Evolutionary conservation across 2,113 vertebrate genomes (phyloP).

Genomic region (Labrus mixtus): DNA sequence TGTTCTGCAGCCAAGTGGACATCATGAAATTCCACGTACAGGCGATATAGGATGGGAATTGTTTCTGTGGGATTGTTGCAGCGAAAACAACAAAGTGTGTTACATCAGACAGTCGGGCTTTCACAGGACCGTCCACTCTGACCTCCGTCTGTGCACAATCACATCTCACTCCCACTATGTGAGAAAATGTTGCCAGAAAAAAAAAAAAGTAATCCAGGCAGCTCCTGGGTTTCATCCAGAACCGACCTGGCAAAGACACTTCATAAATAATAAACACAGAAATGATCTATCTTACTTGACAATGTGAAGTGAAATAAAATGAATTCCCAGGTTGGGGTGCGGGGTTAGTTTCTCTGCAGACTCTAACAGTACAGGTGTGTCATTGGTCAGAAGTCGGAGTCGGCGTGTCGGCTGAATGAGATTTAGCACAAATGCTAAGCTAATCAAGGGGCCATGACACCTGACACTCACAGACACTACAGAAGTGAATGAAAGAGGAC

Average conservation of each 20-base stretch:
- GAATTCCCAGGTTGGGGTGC: too few relatives aligned
- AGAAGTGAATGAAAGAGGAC: too few relatives aligned
- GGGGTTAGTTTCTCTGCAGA: too few relatives aligned
- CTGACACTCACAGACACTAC: too few relatives aligned
- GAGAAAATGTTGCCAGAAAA: not conserved
- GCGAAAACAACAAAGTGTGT: constrained; percentile 6
- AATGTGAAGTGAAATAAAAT: too few relatives aligned
- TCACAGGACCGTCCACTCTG: constrained; percentile 9
- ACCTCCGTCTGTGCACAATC: not conserved
- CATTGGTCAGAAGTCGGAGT: too few relatives aligned
- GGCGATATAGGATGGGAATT: not conserved
- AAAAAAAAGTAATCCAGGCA: not conserved
- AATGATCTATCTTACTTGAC: too few relatives aligned
- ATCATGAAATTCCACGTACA: not conserved
- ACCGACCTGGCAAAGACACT: not conserved
- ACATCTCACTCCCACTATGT: not conserved
- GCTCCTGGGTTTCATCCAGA: not conserved
- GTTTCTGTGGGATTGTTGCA: not conserved
- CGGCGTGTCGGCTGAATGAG: too few relatives aligned
- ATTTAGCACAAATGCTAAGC: too few relatives aligned
- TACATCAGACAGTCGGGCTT: not conserved
- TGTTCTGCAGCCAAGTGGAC: constrained; percentile 24
- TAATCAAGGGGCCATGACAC: too few relatives aligned
- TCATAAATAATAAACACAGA: not conserved
- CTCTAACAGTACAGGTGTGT: too few relatives aligned